Percentiles rank a stretch among this genome's conserved stretches.
These are phyloP conservation scores for Cephalotes varians DNA, from an alignment of 2,888 invertebrate genomes.

Conservation along the genomic window DNA sequence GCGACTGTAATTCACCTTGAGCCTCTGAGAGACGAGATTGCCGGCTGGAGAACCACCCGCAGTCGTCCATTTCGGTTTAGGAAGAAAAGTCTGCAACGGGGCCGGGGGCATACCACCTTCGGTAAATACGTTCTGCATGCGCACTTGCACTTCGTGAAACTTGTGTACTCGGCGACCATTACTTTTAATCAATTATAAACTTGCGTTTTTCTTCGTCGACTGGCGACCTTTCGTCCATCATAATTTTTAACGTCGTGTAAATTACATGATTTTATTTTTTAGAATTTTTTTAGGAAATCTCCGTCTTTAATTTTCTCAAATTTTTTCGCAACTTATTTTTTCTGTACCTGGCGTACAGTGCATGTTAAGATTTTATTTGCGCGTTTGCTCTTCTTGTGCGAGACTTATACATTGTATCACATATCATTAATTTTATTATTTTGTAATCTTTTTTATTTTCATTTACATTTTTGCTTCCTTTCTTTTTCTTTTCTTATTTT, in stretches of 20 bases:
- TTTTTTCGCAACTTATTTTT: too few relatives aligned
- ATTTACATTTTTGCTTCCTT: too few relatives aligned
- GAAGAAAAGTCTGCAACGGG: constrained; percentile 39
- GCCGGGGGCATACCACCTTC: constrained; percentile 31
- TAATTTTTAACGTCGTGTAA: neutral
- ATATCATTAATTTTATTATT: too few relatives aligned
- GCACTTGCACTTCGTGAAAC: neutral
- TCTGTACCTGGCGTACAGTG: too few relatives aligned
- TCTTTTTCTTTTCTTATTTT: too few relatives aligned
- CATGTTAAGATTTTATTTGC: too few relatives aligned
- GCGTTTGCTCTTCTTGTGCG: too few relatives aligned
- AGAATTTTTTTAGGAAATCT: too few relatives aligned
- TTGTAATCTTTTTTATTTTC: too few relatives aligned
- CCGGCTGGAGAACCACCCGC: constrained; percentile 43
- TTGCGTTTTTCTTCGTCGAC: neutral
- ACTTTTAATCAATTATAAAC: neutral
- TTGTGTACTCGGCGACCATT: constrained; percentile 4
- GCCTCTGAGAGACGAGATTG: constrained; percentile 54
- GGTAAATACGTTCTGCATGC: constrained; percentile 36
- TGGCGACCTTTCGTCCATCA: neutral
- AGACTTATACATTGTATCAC: too few relatives aligned
- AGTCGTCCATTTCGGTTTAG: constrained; percentile 52
- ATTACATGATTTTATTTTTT: neutral
- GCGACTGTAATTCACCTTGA: constrained; percentile 59
- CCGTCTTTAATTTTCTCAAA: too few relatives aligned